phyloP scores from a whole-genome alignment of 2,888 invertebrate genomes.

The Chelonus formosanus region DNA sequence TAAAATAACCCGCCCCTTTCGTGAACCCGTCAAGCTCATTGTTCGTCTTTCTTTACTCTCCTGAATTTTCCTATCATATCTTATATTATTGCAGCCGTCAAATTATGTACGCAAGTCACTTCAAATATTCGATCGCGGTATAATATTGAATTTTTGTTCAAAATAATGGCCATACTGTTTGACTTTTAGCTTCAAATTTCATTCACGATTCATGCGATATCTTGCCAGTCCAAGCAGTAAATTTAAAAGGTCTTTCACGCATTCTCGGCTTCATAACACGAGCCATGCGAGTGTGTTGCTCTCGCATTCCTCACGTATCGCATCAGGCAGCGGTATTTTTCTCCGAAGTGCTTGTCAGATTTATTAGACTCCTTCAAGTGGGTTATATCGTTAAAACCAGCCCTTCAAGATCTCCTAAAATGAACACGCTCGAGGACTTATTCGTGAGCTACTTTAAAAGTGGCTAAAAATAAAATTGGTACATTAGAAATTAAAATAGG shows the following conservation, averaged over 20 bases:
- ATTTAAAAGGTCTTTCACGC: constrained; percentile 19
- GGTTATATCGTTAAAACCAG: not conserved
- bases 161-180: too few species aligned
- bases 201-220: not conserved
- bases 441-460: too few species aligned
- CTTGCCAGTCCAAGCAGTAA: not conserved
- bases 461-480: too few species aligned
- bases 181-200: too few species aligned
- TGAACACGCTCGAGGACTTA: too few species aligned
- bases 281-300: constrained; percentile 15
- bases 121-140: too few species aligned
- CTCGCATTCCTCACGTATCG: constrained; percentile 28
- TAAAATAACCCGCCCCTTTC: constrained; percentile 28
- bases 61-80: not conserved
- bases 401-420: too few species aligned
- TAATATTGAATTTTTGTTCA: too few species aligned
- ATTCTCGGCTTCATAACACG: constrained; percentile 20
- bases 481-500: too few species aligned
- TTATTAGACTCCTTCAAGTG: constrained; percentile 35
- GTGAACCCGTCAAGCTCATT: constrained; percentile 21
- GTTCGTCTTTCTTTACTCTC: not conserved
- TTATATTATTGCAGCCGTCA: not conserved
- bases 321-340: constrained; percentile 18
- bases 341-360: constrained; percentile 35
- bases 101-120: too few species aligned